Base-by-base conservation (phyloP, 2,797 vertebrate species). In the Gallinago stenura region DNA sequence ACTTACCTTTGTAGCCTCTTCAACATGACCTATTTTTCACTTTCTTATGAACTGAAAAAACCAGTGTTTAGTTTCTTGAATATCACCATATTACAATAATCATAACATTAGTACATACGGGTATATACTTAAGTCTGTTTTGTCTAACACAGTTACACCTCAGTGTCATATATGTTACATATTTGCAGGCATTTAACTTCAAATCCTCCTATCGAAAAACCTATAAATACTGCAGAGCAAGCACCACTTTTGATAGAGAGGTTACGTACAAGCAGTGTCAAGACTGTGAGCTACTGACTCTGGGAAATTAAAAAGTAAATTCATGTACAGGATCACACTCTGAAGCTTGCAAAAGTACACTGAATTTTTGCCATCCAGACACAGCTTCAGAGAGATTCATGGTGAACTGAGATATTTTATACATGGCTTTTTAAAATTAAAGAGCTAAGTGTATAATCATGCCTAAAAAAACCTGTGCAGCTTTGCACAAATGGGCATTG, bases 21-120 rank as follows among this genome's bases (percentile, higher is more conserved):
- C 43, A 90, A 46, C 20, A 31, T 69, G 71, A 92, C 82, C 78
- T 87, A 71, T 71, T 95, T 95, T 93, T 84, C 30, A 61, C 30
- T 92, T 75, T 51, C 45, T 20, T 82, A 26, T 62, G 39, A 86
- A 73, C 3, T 61, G n/a, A 58, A 46, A 68, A 68, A 54, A 54
- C 69, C 24, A 56, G 20, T 26, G 24, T 35, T 69, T 21, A 10
- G 20, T 57, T 94, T 64, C 76, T 76, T 82, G 20, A 65, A 92
- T 89, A 73, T 73, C 19, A 28, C 19, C 2, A 3, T 30, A 35
- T n/a, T 73, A 61, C 43, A 82, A 66, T 33, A 41, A 12, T 45
- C 11, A 30, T 50, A 77, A 82, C 18, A 82, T 54, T 51, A 26
- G 21, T 72, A 66, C 21, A 57, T 66, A 68, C 4, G 28, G 6